Base-by-base conservation (phyloP, 2,797 vertebrate genomes). In the Myotis vivesi region DNA sequence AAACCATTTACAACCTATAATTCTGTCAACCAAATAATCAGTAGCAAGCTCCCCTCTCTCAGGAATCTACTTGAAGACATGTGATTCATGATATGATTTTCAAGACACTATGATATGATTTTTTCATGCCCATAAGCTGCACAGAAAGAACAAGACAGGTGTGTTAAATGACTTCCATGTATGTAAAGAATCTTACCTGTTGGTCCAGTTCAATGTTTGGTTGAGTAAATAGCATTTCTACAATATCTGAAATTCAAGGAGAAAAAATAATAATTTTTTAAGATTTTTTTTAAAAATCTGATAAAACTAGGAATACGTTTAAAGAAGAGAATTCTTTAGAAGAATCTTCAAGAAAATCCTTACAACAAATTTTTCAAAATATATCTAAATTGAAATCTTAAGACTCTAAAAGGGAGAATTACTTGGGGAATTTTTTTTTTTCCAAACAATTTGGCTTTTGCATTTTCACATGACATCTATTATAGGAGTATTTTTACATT, bases 151-250 rank as follows among this genome's bases (percentile, higher is more conserved):
- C 10, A 57, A 38, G 25, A 25, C 6, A 83, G 25, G 22, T 10
- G 1, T 83, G 13, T 33, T 46, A 53, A 82, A 76, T 38, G 30
- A 41, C 25, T 66, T 89, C 68, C n/a, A 38, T 1, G 0, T 30
- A 38, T 1, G 0, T 30, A 6, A 85, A 79, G 7, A 86, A 79
- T 49, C 97, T 98, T 82, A 99, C 99, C 99, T 99, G 99, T 97
- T 99, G 99, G 98, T 99, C 99, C 97, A 99, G 97, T 97, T 99
- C 99, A 97, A 99, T 97, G 30, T 98, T 99, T 86, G 99, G 95
- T 89, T 99, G 99, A 91, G 98, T 98, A 96, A 99, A 98, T 89
- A 99, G 98, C 87, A 99, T 91, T 97, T 99, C 99, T 97, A 99
- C 99, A 94, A 99, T 98, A 98, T 99, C 99, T 99, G 96, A 94